phyloP scores from a whole-genome alignment of 2,113 vertebrate species.

The Leptobrachium leishanense region DNA sequence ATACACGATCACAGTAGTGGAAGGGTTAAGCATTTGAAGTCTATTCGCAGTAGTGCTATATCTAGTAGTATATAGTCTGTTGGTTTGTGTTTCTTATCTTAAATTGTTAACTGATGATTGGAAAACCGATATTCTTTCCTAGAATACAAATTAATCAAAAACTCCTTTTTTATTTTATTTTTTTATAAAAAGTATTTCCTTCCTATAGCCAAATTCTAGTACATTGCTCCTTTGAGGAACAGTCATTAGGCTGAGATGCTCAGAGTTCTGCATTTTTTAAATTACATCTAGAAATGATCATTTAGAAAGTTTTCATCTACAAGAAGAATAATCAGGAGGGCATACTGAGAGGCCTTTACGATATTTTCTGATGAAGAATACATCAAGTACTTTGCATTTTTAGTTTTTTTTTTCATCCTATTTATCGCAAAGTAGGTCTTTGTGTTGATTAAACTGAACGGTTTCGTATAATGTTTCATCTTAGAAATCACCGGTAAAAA shows the following conservation, averaged over 20 bases:
- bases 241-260: not conserved
- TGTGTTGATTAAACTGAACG: no score
- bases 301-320: not conserved
- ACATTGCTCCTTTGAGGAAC: not conserved
- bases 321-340: not conserved
- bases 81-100: no score
- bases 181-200: not conserved
- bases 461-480: not conserved
- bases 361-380: not conserved
- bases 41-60: no score
- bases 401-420: no score
- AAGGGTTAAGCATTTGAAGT: no score
- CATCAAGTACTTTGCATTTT: no score
- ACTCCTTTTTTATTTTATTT: not conserved
- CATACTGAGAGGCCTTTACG: not conserved
- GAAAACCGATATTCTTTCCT: not conserved
- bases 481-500: constrained; percentile 1
- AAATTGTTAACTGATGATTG: not conserved
- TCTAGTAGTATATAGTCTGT: no score
- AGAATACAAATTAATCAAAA: not conserved
- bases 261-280: not conserved
- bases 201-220: not conserved
- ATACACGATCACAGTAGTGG: no score
- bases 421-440: no score
- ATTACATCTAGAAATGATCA: not conserved